These are phyloP conservation scores for Melanotaenia duboulayi DNA, from an alignment of 2,113 vertebrate species.

Conservation along the genomic window DNA sequence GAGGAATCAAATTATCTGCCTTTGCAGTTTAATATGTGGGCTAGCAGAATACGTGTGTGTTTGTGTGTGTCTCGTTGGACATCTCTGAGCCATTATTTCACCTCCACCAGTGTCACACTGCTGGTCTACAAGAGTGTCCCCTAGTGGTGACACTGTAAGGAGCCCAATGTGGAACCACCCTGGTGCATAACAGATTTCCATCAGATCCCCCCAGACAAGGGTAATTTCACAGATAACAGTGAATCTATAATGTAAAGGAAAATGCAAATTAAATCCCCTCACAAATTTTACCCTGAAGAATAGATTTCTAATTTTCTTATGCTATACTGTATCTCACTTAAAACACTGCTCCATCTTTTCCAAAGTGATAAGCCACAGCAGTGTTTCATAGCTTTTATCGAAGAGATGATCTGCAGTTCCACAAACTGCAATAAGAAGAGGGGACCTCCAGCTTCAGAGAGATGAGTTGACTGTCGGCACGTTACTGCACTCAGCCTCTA, in stretches of 20 bases:
- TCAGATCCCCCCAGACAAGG: slow-evolving; percentile 74
- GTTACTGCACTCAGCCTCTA: neutral
- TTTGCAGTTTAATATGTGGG: slow-evolving; percentile 4
- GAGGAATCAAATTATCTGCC: slow-evolving; percentile 4
- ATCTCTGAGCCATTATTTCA: slow-evolving; percentile 22
- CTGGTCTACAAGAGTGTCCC: slow-evolving; percentile 70
- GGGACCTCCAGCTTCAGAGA: slow-evolving; percentile 53
- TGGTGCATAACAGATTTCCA: slow-evolving; percentile 73
- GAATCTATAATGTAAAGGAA: slow-evolving; percentile 72
- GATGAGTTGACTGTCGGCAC: neutral
- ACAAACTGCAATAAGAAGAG: slow-evolving; percentile 54
- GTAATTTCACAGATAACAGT: slow-evolving; percentile 81
- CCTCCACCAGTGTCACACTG: slow-evolving; percentile 35
- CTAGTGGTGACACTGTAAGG: slow-evolving; percentile 75
- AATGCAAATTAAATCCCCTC: slow-evolving; percentile 79
- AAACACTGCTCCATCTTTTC: slow-evolving; percentile 72
- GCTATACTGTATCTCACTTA: slow-evolving; percentile 66
- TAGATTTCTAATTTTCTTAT: slow-evolving; percentile 72
- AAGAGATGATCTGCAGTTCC: slow-evolving; percentile 65
- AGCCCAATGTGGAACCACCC: slow-evolving; percentile 56
- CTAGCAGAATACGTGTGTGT: neutral
- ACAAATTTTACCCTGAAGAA: slow-evolving; percentile 77
- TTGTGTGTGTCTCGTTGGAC: slow-evolving; percentile 12
- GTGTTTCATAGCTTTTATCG: slow-evolving; percentile 69
- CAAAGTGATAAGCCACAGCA: slow-evolving; percentile 63